A percentile compares a stretch with the other conserved stretches of the same genome.
These are phyloP conservation scores for Encarsia formosa DNA, from an alignment of 2,888 invertebrate genomes.

Conservation along the genomic window DNA sequence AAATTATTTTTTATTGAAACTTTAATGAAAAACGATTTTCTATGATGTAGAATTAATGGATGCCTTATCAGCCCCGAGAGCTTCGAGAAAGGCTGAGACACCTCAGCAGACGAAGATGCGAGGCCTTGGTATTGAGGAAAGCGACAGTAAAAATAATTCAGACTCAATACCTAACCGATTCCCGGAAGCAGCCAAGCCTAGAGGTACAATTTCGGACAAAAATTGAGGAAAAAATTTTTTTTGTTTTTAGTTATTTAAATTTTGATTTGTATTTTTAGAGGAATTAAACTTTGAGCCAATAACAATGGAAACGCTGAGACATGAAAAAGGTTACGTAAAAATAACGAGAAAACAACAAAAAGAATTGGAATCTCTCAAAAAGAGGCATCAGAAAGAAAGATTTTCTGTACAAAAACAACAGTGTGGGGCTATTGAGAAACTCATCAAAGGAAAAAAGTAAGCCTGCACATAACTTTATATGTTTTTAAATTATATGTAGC, in stretches of 20 bases:
- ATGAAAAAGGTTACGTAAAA: conserved; percentile 90
- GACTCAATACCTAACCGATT: conserved; percentile 40
- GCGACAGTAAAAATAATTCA: conserved; percentile 52
- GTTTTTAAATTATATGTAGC: no score
- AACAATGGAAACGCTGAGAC: conserved; percentile 78
- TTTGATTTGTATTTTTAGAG: conserved; percentile 34
- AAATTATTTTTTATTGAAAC: background rate
- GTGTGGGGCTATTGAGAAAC: conserved; percentile 86
- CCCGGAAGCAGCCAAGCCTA: conserved; percentile 42
- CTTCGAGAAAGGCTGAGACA: conserved; percentile 47
- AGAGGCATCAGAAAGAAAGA: conserved; percentile 91
- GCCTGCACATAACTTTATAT: no score
- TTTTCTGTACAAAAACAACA: conserved; percentile 85
- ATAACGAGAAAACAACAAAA: conserved; percentile 93
- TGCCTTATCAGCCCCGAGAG: conserved; percentile 90
- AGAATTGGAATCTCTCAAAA: conserved; percentile 85
- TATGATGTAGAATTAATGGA: conserved; percentile 99
- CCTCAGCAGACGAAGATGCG: conserved; percentile 78
- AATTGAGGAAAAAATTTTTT: background rate
- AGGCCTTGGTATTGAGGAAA: conserved; percentile 89
- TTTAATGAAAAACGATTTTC: no score
- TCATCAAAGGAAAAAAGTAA: conserved; percentile 90
- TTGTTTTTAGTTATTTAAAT: background rate
- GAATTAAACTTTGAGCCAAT: conserved; percentile 82
- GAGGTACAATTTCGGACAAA: conserved; percentile 34